Conservation (phyloP, 2,797 vertebrate genomes). For the Avahi laniger region DNA sequence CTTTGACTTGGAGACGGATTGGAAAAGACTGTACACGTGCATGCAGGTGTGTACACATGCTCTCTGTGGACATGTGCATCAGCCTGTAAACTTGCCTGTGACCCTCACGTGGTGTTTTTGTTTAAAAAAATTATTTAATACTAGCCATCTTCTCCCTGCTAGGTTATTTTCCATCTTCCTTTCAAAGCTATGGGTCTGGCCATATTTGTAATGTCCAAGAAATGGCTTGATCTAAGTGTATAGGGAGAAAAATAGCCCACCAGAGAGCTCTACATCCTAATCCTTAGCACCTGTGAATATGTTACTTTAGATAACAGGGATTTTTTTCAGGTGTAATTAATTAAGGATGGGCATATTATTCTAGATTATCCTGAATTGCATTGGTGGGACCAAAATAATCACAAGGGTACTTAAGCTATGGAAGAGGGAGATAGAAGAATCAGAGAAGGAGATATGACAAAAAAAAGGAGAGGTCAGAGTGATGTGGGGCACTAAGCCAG, state of each 20-base stretch:
- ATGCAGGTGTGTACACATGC: neutral
- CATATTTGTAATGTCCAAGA: neutral
- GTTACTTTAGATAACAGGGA: neutral
- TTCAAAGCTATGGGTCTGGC: neutral
- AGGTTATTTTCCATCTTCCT: neutral
- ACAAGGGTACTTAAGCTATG: neutral
- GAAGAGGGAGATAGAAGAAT: neutral
- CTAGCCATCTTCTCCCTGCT: neutral
- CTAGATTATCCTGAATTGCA: neutral
- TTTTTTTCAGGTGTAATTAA: neutral
- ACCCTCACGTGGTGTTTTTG: neutral
- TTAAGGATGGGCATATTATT: neutral
- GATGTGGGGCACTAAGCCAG: neutral
- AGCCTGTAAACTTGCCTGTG: neutral
- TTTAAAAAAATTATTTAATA: neutral
- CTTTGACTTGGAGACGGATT: neutral
- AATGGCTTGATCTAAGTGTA: neutral
- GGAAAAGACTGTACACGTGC: fast-evolving
- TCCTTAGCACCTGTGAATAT: neutral
- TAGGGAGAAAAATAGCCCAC: neutral
- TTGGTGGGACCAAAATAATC: neutral
- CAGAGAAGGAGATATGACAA: neutral
- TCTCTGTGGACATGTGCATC: fast-evolving
- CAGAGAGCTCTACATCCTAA: neutral
- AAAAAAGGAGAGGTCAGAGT: neutral